Percentiles rank a stretch among this genome's conserved stretches.
phyloP scores from a whole-genome alignment of 2,113 vertebrate species.

The Cnemophilus loriae region DNA sequence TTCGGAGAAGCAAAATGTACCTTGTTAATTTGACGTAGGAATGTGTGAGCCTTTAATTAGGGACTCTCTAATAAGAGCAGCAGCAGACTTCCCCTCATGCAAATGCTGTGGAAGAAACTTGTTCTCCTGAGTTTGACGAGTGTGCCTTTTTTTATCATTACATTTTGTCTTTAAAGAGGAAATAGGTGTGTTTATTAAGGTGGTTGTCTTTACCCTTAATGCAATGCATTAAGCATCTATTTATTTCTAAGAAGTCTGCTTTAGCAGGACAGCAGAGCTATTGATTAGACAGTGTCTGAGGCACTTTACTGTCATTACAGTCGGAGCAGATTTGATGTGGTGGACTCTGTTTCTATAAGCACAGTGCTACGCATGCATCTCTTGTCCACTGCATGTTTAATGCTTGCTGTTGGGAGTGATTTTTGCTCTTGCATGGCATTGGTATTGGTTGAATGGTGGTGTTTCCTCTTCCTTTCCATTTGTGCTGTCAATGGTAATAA shows the following conservation, averaged over 20 bases:
- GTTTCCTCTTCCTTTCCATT: background rate
- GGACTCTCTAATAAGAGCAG: background rate
- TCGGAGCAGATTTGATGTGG: background rate
- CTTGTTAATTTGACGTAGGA: background rate
- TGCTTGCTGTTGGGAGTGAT: background rate
- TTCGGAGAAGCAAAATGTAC: background rate
- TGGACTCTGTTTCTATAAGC: background rate
- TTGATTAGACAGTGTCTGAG: constrained; percentile 24
- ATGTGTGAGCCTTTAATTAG: constrained; percentile 27
- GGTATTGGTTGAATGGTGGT: background rate
- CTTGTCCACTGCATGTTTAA: background rate
- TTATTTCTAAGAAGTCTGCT: constrained; percentile 13
- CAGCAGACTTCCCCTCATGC: background rate
- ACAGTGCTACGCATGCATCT: background rate
- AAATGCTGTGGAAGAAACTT: constrained; percentile 5
- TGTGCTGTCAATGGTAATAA: background rate
- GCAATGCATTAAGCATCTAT: constrained; percentile 25
- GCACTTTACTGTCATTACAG: background rate
- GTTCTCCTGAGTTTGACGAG: background rate
- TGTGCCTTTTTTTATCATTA: background rate
- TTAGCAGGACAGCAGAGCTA: background rate
- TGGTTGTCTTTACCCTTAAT: constrained; percentile 21
- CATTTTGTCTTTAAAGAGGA: constrained; percentile 25
- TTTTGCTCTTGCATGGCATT: background rate
- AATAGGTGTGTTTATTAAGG: constrained; percentile 20